Base-by-base conservation (phyloP, 1,140 invertebrate genomes). In the Nomia melanderi region DNA sequence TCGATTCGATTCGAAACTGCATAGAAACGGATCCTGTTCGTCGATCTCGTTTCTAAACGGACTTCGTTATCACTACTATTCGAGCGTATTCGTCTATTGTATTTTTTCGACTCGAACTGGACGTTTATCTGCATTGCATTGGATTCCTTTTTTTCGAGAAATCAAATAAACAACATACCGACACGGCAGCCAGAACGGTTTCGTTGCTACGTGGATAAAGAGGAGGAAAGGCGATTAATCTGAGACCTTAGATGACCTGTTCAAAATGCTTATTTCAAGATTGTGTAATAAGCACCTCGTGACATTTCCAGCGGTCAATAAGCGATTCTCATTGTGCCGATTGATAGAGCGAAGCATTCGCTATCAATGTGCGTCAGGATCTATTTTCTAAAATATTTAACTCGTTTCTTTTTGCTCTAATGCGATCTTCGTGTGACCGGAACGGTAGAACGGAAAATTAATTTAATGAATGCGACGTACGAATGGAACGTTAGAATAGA, bases 221-320 rank as follows among this genome's bases (percentile, higher is more conserved):
- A 74, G 20, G 31, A 36, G 54, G 36, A 59, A 56, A 56, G 25
- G n/a, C 53, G 25, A 33, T 77, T 80, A 77, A 84, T 83, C 82
- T 31, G 70, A 57, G 63, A 80, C 73, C 69, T 73, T 29, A 67
- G 73, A 84, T 84, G 47, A 84, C 57, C 67, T 44, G 53, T 71
- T 33, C 47, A 63, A 72, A 83, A 63, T 41, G 66, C 23, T 70
- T 62, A 65, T 69, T 80, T 72, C 47, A 44, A 47, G 66, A 72
- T 69, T 77, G 54, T 33, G 39, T 84, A 80, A 80, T 60, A 76
- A 73, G 29, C 50, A 69, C 29, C 62, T 82, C 53, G 47, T 44
- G 62, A 78, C 72, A 78, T 23, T 71, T 79, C 39, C 54, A 67
- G 57, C 54, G 57, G 56, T 54, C 67, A 39, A 44, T 67, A 31